Conservation (phyloP, 2,113 vertebrate species). For the Leptocoma aspasia region DNA sequence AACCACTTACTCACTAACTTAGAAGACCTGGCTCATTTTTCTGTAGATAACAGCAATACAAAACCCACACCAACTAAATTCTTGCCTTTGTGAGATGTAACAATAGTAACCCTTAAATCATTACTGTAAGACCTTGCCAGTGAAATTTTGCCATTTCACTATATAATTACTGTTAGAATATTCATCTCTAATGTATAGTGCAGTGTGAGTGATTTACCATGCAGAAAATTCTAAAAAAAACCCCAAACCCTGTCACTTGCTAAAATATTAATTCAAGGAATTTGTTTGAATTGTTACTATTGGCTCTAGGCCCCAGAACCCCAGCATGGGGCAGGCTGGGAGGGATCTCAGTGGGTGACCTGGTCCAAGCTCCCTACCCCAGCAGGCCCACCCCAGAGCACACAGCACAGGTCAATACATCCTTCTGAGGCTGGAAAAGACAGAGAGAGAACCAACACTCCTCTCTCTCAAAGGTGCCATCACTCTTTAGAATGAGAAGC, state of each 20-base stretch:
- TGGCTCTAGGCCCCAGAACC: neutral
- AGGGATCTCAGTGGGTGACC: neutral
- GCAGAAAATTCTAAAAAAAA: neutral
- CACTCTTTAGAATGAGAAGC: neutral
- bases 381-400: neutral
- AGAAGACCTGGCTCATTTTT: neutral
- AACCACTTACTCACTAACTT: neutral
- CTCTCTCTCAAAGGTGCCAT: neutral
- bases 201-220: neutral
- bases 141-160: neutral
- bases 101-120: neutral
- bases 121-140: neutral
- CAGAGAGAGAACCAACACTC: neutral
- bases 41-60: neutral
- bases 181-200: rapidly evolving
- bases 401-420: rapidly evolving
- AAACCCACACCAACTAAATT: neutral
- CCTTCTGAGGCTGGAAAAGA: neutral
- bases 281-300: neutral
- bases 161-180: neutral
- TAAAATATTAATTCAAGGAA: neutral
- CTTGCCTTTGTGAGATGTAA: neutral
- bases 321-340: neutral
- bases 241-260: neutral
- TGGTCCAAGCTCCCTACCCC: too few relatives aligned